Conservation (phyloP, 2,113 vertebrate genomes). For the Lycocorax pyrrhopterus region DNA sequence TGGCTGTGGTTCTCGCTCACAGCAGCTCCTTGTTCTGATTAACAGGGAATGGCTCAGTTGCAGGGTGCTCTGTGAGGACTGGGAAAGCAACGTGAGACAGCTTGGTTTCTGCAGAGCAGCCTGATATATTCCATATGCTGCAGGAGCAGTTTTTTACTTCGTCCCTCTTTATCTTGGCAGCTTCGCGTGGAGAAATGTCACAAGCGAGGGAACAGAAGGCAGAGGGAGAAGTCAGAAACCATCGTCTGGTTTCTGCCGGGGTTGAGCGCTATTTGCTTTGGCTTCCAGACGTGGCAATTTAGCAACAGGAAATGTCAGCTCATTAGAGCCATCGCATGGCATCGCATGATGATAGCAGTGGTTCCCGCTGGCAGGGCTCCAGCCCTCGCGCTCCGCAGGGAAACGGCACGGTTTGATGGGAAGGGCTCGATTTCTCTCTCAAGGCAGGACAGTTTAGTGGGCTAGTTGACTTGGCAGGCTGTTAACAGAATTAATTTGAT, state of each 20-base stretch:
- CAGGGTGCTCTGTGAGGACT: neutral
- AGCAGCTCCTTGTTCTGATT: neutral
- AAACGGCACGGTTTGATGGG: conserved; percentile 23
- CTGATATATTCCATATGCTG: neutral
- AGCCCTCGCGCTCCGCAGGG: neutral
- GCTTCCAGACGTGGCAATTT: conserved; percentile 59
- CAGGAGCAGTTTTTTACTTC: neutral
- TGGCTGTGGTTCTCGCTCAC: fast-evolving
- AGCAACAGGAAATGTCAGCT: conserved; percentile 75
- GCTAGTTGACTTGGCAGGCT: conserved; percentile 62
- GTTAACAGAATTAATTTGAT: conserved; percentile 69
- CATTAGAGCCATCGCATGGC: conserved; percentile 63
- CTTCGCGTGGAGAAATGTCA: neutral
- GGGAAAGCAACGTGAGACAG: neutral
- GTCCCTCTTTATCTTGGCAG: neutral
- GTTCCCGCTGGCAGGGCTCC: conserved; percentile 40
- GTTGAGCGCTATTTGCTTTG: conserved; percentile 69
- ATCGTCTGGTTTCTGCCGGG: conserved; percentile 42
- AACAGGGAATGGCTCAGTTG: neutral
- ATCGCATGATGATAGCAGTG: conserved; percentile 44
- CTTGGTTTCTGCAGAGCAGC: neutral
- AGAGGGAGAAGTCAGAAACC: conserved; percentile 60
- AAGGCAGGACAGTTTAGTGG: conserved; percentile 50
- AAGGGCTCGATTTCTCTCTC: conserved; percentile 52
- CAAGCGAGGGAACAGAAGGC: neutral